Conservation (phyloP, 2,888 invertebrate genomes). For the Phalangium opilio region DNA sequence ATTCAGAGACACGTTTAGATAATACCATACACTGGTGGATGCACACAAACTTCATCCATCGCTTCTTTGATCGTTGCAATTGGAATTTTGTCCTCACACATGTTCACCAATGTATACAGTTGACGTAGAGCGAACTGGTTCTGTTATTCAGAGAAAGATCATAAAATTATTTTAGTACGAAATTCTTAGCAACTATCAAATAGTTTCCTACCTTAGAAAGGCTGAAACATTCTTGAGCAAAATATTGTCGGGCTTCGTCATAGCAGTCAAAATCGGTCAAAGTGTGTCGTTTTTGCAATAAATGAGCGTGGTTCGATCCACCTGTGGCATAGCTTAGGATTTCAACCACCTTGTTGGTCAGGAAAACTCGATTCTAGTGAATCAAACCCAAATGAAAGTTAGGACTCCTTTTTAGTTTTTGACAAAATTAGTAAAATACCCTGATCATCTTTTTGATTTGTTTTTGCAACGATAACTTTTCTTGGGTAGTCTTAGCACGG, state of each 20-base stretch:
- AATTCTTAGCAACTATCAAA: background rate
- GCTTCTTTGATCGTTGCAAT: conserved; percentile 1
- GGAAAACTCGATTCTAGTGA: conserved; percentile 27
- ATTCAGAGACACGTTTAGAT: too few species aligned
- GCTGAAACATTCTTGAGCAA: conserved; percentile 31
- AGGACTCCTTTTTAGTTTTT: too few species aligned
- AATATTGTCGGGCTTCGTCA: conserved; percentile 27
- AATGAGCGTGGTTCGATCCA: conserved; percentile 20
- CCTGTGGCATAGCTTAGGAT: conserved; percentile 8
- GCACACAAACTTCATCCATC: conserved; percentile 11
- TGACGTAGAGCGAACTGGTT: conserved; percentile 31
- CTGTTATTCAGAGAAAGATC: background rate
- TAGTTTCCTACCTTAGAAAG: conserved; percentile 29
- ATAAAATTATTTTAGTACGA: background rate
- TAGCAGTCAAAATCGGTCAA: conserved; percentile 31
- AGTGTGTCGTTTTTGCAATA: conserved; percentile 21
- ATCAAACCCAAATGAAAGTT: conserved; percentile 4
- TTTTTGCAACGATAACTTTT: conserved; percentile 21
- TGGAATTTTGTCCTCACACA: conserved; percentile 29
- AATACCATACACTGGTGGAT: conserved; percentile 14
- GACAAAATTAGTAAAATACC: conserved; percentile 10
- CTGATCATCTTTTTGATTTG: conserved; percentile 24
- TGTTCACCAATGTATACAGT: conserved; percentile 33
- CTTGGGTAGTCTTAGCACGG: conserved; percentile 22
- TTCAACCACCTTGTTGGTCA: conserved; percentile 26